phyloP scores from a whole-genome alignment of 1,140 invertebrate genomes.

The Megalonaias nervosa region DNA sequence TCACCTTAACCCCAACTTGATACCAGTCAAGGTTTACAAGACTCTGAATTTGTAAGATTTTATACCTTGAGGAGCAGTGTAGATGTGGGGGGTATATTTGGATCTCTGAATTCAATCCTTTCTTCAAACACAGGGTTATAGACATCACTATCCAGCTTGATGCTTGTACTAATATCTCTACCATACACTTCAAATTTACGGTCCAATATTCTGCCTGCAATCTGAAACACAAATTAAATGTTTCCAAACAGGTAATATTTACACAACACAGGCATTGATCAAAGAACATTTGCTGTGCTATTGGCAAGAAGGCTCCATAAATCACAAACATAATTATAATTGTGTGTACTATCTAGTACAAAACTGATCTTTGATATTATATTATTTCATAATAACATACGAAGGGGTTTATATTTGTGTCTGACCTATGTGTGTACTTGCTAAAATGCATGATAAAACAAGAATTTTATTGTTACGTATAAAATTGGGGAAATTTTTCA shows the following conservation, averaged over 20 bases:
- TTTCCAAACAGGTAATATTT: background rate
- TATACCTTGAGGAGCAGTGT: constrained; percentile 67
- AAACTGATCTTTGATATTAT: too few relatives aligned
- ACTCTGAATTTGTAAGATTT: background rate
- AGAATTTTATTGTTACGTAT: too few relatives aligned
- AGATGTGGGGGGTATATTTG: constrained; percentile 62
- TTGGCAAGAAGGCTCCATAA: too few relatives aligned
- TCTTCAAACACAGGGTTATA: constrained; percentile 69
- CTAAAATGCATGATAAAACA: too few relatives aligned
- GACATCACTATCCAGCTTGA: constrained; percentile 66
- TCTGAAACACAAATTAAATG: constrained; percentile 42
- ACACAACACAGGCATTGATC: background rate
- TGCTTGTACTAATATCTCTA: constrained; percentile 61
- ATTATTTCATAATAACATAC: too few relatives aligned
- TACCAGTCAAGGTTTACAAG: constrained; percentile 4
- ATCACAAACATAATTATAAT: too few relatives aligned
- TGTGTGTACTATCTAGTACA: too few relatives aligned
- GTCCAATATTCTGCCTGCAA: constrained; percentile 66
- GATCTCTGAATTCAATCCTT: constrained; percentile 64
- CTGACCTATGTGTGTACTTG: too few relatives aligned
- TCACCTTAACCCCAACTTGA: too few relatives aligned
- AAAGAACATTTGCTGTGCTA: background rate
- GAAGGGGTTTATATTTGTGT: too few relatives aligned
- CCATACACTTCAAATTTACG: constrained; percentile 63
- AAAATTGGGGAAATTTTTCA: too few relatives aligned